Base-by-base conservation (phyloP, 1,140 invertebrate genomes). In the Brachionus koreanus region DNA sequence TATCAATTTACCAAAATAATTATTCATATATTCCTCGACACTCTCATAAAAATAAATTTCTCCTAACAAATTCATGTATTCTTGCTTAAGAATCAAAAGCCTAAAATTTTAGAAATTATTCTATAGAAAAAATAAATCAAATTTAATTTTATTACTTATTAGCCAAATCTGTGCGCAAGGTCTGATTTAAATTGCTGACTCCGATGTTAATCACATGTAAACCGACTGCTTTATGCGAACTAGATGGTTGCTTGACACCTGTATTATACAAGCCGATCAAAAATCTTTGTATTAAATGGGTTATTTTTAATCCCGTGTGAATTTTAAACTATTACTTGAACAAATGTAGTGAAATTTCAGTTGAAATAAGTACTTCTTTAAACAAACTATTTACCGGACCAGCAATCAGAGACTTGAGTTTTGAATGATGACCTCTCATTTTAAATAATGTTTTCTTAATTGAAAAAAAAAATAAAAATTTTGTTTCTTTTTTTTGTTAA, bases 151-250 rank as follows among this genome's bases (percentile, higher is more conserved):
- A 23, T 77, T 37, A 77, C 75, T 79, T 57, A 43, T 79, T 79
- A 1, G 76, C 76, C 29, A 79, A 43, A 65, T 79, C 76, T 5
- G 76, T 79, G 3, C 76, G 49, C 10, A 79, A 25, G n/a, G 76
- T 79, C 42, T 57, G 49, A 61, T 42, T 79, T 9, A 79, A 57
- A 65, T 79, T 79, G 16, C 19, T 19, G 7, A 79, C 61, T 9
- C 76, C 76, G 5, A 79, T 61, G 13, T 79, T 79, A 4, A 79
- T 79, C 13, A 79, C 76, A 79, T 79, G 35, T 37, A 79, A 49
- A 43, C 76, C 76, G 29, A 79, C 76, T 25, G 61, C 61, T 16
- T 65, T 57, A 35, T 57, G 33, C 12, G 49, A 61, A 63, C 57
- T 79, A 74, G 23, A 46, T 79, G 33, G 76, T 12, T 79, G 76